Conservation (phyloP, 2,113 vertebrate genomes). For the human (Homo sapiens) region DNA sequence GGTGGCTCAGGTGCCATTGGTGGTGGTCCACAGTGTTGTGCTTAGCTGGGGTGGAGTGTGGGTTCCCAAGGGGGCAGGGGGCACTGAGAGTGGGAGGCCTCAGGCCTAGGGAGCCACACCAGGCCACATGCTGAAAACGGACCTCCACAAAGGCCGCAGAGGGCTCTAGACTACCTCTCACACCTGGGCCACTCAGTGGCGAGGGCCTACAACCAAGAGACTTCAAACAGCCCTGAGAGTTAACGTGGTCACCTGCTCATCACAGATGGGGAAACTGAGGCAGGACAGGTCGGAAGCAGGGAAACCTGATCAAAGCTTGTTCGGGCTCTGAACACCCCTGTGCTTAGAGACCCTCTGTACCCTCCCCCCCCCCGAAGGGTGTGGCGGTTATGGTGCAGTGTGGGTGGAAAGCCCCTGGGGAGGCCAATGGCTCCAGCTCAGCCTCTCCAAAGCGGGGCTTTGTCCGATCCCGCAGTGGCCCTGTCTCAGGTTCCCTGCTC, state of each 20-base stretch:
- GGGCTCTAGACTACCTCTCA: not conserved
- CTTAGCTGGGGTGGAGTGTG: conserved; percentile 11
- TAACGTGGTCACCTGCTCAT: conserved; percentile 45
- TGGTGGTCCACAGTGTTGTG: conserved; percentile 17
- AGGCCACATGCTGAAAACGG: not conserved
- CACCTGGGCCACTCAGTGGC: not conserved
- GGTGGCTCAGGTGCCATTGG: not conserved
- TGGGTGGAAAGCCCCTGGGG: not conserved
- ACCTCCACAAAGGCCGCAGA: not conserved
- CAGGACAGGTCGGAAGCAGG: not conserved
- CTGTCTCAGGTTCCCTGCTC: not conserved
- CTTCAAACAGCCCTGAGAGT: conserved; percentile 68
- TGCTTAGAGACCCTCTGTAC: not conserved
- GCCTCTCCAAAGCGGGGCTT: not conserved
- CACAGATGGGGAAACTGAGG: conserved; percentile 48
- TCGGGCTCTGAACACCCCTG: conserved; percentile 48
- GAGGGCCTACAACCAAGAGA: not conserved
- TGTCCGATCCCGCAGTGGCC: not conserved
- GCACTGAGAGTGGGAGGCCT: not conserved
- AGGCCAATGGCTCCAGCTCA: not conserved
- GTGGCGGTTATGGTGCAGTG: not conserved
- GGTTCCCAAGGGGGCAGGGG: not conserved
- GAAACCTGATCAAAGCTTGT: not conserved
- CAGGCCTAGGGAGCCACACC: not conserved
- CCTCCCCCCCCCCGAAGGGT: not conserved